Evolutionary conservation across 2,888 invertebrate species (phyloP), one percentile per base, ranked within the genome.

Genomic region (Drosophila mimica): DNA sequence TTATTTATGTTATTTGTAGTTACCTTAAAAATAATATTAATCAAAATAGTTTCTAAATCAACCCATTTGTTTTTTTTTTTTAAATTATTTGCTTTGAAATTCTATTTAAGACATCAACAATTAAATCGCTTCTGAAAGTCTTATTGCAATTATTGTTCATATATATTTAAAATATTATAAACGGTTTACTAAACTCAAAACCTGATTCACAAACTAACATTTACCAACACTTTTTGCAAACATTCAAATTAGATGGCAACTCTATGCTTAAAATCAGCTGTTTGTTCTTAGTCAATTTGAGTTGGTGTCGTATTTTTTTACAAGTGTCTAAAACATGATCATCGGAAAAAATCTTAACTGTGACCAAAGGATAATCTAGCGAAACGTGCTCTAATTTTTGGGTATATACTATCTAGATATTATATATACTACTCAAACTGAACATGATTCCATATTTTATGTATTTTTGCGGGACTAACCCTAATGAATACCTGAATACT

Each of bases 401-500:
- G 6, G 1, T 6, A 43, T 43, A 3, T n/a, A 20, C 2, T 43
- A 3, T n/a, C n/a, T 15, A n/a, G 11, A 20, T n/a, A 20, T 5
- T 11, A 1, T 20, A 43, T 1, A 25, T 25, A 25, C 25, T 25
- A 25, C 25, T 36, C 36, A 36, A 36, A 7, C 36, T 43, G 5
- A 20, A 43, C 11, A 20, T 25, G 2, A 25, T 15, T 46, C 4
- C n/a, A 52, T 20, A 13, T 15, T 15, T 30, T 9, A 13, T 38
- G 3, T 17, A 11, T 15, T 30, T 8, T 4, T 38, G 15, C 25
- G 15, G 28, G 82, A 58, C 0, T 54, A 8, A 52, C 83, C 87
- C 83, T 60, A 33, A n/a, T 64, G 25, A 25, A 46, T 65, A 68
- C 67, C 68, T 88, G 79, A 56, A 38, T n/a, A 0, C 30, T 15